A percentile compares a stretch with the other conserved stretches of the same genome.
phyloP scores from a whole-genome alignment of 2,113 vertebrate species.

The Forbesichthys agassizii region DNA sequence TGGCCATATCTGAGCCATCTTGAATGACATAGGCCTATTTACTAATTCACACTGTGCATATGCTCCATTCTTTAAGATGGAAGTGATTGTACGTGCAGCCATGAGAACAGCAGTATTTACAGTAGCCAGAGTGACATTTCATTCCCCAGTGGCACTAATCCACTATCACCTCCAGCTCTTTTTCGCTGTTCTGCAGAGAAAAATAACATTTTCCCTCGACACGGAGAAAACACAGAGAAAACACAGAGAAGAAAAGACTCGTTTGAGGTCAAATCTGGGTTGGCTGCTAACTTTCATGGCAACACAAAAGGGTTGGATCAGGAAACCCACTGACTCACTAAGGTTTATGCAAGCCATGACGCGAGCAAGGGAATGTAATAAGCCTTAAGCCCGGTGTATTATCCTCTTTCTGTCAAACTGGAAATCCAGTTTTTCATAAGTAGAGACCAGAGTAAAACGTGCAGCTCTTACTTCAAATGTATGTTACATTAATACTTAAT shows the following conservation, averaged over 20 bases:
- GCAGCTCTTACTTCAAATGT: not conserved
- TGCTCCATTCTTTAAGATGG: not conserved
- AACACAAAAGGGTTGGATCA: conserved; percentile 30
- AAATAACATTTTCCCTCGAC: conserved; percentile 26
- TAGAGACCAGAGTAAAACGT: conserved; percentile 6
- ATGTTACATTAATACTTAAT: conserved; percentile 28
- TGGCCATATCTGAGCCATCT: not conserved
- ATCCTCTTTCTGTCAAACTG: conserved; percentile 4
- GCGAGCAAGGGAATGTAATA: conserved; percentile 18
- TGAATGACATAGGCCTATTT: not conserved
- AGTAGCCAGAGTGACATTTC: conserved; percentile 15
- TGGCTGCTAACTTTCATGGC: conserved; percentile 39
- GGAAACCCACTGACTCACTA: conserved; percentile 26
- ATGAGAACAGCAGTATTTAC: conserved; percentile 13
- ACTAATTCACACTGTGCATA: not conserved
- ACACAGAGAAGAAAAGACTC: conserved; percentile 25
- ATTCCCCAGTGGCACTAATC: conserved; percentile 31
- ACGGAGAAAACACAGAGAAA: not conserved
- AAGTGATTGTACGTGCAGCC: not conserved
- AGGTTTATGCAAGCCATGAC: conserved; percentile 38
- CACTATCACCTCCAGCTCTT: conserved; percentile 12
- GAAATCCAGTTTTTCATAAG: conserved; percentile 14
- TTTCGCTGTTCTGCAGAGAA: conserved; percentile 17
- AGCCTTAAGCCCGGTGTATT: conserved; percentile 20
- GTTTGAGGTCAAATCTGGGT: conserved; percentile 28